These are phyloP conservation scores for Stenodema calcarata DNA, from an alignment of 2,888 invertebrate species.

Conservation along the genomic window DNA sequence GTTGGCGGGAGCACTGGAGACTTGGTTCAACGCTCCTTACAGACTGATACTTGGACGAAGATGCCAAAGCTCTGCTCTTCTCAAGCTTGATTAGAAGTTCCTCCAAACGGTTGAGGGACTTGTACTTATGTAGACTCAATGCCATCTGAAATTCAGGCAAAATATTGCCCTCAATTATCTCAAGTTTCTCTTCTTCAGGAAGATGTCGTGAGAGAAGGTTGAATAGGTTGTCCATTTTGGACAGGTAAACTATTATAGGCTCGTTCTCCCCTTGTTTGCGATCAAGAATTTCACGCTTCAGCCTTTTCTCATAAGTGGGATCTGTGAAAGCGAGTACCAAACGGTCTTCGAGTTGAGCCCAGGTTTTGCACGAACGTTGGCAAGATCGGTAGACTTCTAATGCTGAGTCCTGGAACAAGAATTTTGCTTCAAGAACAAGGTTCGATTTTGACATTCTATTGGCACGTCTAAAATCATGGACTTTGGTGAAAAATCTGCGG, in stretches of 20 bases:
- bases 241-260: not conserved
- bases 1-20: not conserved
- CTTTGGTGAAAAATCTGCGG: not conserved
- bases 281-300: not conserved
- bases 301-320: not conserved
- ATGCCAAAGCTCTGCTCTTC: not conserved
- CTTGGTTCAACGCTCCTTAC: not conserved
- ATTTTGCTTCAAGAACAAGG: not conserved
- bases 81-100: not conserved
- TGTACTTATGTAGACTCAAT: not conserved
- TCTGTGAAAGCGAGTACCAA: not conserved
- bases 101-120: not conserved
- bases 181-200: not conserved
- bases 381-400: not conserved
- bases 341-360: not conserved
- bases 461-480: not conserved
- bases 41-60: not conserved
- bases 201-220: not conserved
- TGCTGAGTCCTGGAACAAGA: not conserved
- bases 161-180: not conserved
- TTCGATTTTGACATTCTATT: not conserved
- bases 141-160: not conserved
- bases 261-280: constrained; percentile 6
- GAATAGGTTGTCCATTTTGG: constrained; percentile 16
- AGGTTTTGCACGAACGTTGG: not conserved